Evolutionary conservation across 1,140 invertebrate genomes (phyloP).

Genomic region (Tribolium madens): DNA sequence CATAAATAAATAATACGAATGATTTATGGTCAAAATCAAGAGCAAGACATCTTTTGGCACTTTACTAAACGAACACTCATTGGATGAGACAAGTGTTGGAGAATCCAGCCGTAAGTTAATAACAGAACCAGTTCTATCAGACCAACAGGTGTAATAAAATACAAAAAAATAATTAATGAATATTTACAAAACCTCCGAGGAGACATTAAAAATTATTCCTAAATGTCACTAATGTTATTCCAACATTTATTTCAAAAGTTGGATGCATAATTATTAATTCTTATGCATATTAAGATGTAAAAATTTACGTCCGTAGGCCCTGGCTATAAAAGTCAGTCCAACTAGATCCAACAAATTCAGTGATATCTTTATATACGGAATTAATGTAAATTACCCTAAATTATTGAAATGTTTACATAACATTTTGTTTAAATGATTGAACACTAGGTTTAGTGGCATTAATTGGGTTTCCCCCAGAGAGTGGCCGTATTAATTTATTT

Average conservation of each 20-base stretch:
- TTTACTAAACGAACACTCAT: conserved; percentile 30
- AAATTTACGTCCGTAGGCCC: conserved; percentile 12
- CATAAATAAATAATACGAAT: conserved; percentile 14
- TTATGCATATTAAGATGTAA: conserved; percentile 38
- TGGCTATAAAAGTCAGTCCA: conserved; percentile 28
- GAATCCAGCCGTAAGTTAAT: conserved; percentile 23
- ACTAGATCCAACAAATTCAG: conserved; percentile 36
- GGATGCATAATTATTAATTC: conserved; percentile 39
- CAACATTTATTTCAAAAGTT: conserved; percentile 29
- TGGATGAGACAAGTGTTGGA: conserved; percentile 11
- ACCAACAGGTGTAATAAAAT: conserved; percentile 33
- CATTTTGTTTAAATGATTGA: conserved; percentile 21
- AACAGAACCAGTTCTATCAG: conserved; percentile 34
- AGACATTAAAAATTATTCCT: conserved; percentile 35
- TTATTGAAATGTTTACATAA: conserved; percentile 42
- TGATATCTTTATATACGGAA: conserved; percentile 36
- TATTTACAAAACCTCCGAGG: conserved; percentile 29
- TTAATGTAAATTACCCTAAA: conserved; percentile 44
- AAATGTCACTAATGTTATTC: conserved; percentile 36
- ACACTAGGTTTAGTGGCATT: conserved; percentile 15
- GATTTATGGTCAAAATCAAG: conserved; percentile 16
- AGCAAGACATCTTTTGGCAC: conserved; percentile 28
- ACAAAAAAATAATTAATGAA: conserved; percentile 37
- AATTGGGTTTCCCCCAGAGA: conserved; percentile 19
- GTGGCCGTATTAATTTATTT: neutral